These are phyloP conservation scores for Elysia crispata DNA, from an alignment of 2,888 invertebrate genomes.

Conservation along the genomic window DNA sequence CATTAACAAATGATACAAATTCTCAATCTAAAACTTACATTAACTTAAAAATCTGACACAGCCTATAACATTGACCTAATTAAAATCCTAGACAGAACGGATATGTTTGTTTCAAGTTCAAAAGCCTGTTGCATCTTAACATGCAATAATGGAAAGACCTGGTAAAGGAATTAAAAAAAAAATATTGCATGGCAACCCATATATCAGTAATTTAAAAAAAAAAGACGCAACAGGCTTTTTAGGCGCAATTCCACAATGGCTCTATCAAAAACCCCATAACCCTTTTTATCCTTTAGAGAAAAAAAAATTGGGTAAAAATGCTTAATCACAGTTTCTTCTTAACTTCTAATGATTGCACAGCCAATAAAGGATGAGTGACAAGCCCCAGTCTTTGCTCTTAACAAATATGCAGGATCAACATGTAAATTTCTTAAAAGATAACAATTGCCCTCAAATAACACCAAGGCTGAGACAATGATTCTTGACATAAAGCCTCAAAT, in stretches of 20 bases:
- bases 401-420: constrained; percentile 1
- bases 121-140: constrained; percentile 9
- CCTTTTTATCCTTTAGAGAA: too few species aligned
- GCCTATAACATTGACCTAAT: background rate
- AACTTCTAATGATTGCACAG: constrained; percentile 49
- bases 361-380: constrained; percentile 24
- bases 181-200: constrained; percentile 1
- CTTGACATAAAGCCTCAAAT: too few species aligned
- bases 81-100: background rate
- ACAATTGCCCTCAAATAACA: background rate
- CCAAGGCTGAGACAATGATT: background rate
- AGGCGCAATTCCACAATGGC: background rate
- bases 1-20: too few species aligned
- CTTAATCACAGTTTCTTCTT: constrained; percentile 44
- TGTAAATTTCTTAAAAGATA: background rate
- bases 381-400: background rate
- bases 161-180: background rate
- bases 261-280: background rate
- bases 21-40: constrained; percentile 25
- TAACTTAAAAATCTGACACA: constrained; percentile 22
- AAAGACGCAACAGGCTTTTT: background rate
- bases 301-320: constrained; percentile 7
- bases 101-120: background rate
- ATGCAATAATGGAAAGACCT: constrained; percentile 1
- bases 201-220: background rate